These are phyloP conservation scores for Pseudococcus viburni DNA, from an alignment of 2,888 invertebrate species.

Conservation along the genomic window DNA sequence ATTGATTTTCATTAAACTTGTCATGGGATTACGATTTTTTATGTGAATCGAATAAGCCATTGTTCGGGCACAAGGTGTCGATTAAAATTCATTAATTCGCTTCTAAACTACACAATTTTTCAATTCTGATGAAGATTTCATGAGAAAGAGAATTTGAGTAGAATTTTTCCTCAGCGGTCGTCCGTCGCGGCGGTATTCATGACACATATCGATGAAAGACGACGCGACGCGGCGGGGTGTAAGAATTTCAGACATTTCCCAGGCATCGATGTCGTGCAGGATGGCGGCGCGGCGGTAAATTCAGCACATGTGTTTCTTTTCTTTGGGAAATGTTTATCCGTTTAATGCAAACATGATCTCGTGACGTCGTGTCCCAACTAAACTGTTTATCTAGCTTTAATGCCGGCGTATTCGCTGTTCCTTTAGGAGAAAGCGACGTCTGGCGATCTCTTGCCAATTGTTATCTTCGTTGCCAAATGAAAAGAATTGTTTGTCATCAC, in stretches of 20 bases:
- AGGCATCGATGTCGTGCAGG: slow-evolving; percentile 50
- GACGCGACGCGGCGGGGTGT: neutral
- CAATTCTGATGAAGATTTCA: neutral
- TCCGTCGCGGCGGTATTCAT: neutral
- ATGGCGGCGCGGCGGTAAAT: slow-evolving; percentile 21
- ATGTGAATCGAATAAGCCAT: slow-evolving; percentile 33
- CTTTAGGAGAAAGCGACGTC: slow-evolving; percentile 54
- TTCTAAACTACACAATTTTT: neutral
- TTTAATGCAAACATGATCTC: slow-evolving; percentile 57
- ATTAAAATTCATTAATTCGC: slow-evolving; percentile 22
- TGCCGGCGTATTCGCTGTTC: slow-evolving; percentile 32
- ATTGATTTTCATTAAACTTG: slow-evolving; percentile 13
- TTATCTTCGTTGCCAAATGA: slow-evolving; percentile 47
- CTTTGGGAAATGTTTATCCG: slow-evolving; percentile 58
- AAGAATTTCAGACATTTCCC: slow-evolving; percentile 56
- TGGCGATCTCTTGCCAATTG: slow-evolving; percentile 51
- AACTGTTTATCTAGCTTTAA: slow-evolving; percentile 57
- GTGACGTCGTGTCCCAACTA: slow-evolving; percentile 53
- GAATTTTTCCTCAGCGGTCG: neutral
- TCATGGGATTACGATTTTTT: slow-evolving; percentile 29
- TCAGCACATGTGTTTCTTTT: slow-evolving; percentile 46
- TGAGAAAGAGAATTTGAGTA: slow-evolving; percentile 3
- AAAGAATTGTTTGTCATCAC: slow-evolving; percentile 53
- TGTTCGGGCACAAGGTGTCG: neutral
- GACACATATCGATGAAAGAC: neutral